Base-by-base conservation (phyloP, 1,140 invertebrate genomes). In the Dryas iulia region DNA sequence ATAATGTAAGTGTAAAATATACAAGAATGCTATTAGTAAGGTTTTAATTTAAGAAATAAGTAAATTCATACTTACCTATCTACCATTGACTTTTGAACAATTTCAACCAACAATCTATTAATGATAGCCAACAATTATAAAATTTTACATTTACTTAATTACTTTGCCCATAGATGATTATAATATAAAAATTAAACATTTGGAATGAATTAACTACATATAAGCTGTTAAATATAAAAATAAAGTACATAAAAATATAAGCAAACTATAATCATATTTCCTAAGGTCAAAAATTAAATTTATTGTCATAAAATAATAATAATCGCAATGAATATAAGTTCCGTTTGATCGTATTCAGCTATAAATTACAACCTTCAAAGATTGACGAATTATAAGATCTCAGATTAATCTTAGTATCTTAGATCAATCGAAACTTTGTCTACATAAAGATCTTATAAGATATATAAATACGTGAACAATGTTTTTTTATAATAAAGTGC, bases 401-500 rank as follows among this genome's bases (percentile, higher is more conserved):
- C n/a, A n/a, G n/a, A n/a, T n/a, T n/a, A n/a, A n/a, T n/a, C n/a
- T n/a, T n/a, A n/a, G n/a, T n/a, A n/a, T n/a, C n/a, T n/a, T n/a
- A 58, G 58, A 67, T 60, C 65, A 67, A 69, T 62, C 59, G 59
- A 62, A 69, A 69, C 59, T 60, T 54, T 66, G 57, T 52, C 23
- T 60, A 60, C 39, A 59, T 47, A 18, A 18, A 47, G n/a, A 47
- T 21, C 14, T 47, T 47, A 21, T 18, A 47, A 18, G 21, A 0
- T 18, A 14, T n/a, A 47, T 47, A 21, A 21, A 18, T 21, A 21
- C 18, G 39, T 47, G 39, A 47, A 47, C 39, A 47, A 21, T 47
- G 26, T 3, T 3, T 21, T 14, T 47, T 30, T 30, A 62, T 62
- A 62, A 62, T 53, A 47, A 47, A 47, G 39, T 47, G 39, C 3